Evolutionary conservation across 1,140 invertebrate genomes (phyloP).

Genomic region (Leucophenga varia): DNA sequence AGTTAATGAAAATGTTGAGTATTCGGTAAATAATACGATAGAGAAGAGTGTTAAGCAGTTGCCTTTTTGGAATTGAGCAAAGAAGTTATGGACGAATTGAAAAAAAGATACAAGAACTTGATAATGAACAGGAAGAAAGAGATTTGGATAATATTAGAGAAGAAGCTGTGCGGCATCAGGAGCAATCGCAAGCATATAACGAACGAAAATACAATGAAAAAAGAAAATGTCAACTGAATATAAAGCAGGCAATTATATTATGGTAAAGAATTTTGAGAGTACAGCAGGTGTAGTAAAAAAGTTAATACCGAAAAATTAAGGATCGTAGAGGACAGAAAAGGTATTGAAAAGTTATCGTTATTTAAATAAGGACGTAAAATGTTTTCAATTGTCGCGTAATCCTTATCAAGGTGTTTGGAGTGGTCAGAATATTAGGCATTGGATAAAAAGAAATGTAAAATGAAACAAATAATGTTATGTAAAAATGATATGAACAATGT

Average conservation of each 20-base stretch:
- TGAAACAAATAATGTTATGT: no score
- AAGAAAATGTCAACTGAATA: no score
- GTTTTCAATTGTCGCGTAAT: conserved; percentile 20
- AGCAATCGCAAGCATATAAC: conserved; percentile 1
- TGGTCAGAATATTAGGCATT: neutral
- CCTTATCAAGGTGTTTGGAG: conserved; percentile 21
- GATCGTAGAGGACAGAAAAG: conserved; percentile 7
- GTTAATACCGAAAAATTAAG: no score
- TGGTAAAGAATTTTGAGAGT: no score
- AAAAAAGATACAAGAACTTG: neutral
- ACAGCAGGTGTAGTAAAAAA: no score
- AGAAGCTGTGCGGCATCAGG: neutral
- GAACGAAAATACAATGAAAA: no score
- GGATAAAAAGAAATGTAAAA: no score
- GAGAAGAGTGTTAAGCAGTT: conserved; percentile 16
- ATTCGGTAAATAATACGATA: conserved; percentile 28
- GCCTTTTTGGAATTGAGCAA: conserved; percentile 19
- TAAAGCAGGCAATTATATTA: no score
- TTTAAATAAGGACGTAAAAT: conserved; percentile 17
- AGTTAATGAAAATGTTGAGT: conserved; percentile 20
- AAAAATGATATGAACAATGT: no score
- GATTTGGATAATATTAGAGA: neutral
- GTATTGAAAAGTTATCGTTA: conserved; percentile 23
- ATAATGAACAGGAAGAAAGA: neutral
- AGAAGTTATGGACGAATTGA: neutral